Conservation (phyloP, 2,797 vertebrate genomes). For the Avahi laniger region DNA sequence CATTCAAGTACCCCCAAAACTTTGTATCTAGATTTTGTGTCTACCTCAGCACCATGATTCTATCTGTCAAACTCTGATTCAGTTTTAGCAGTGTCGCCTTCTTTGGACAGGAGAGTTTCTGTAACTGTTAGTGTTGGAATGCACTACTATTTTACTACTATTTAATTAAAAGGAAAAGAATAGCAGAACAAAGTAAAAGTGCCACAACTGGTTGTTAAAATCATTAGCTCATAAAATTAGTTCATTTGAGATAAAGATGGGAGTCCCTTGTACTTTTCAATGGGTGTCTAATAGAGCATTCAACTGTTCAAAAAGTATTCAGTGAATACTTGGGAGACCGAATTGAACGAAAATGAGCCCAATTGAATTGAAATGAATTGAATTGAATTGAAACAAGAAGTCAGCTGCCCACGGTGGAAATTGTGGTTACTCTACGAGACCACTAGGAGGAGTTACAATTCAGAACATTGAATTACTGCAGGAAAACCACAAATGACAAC, state of each 20-base stretch:
- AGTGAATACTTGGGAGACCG: background rate
- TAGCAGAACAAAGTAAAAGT: background rate
- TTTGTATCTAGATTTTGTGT: background rate
- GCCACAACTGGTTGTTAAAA: background rate
- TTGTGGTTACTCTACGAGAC: background rate
- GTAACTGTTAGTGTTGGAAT: background rate
- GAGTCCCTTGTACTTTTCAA: background rate
- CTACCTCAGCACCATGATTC: background rate
- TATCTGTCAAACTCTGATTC: background rate
- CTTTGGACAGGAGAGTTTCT: background rate
- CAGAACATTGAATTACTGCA: background rate
- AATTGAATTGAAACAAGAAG: background rate
- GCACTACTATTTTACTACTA: background rate
- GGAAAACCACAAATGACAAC: background rate
- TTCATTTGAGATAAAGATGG: background rate
- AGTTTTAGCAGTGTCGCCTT: background rate
- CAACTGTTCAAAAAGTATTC: background rate
- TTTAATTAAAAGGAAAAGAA: background rate
- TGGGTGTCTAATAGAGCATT: background rate
- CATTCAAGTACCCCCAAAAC: too few species aligned
- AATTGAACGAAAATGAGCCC: background rate
- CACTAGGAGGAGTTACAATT: slow-evolving; percentile 61
- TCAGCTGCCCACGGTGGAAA: background rate
- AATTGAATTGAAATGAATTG: background rate
- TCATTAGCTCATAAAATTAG: background rate